phyloP scores from a whole-genome alignment of 2,113 vertebrate genomes.

The Lathamus discolor region DNA sequence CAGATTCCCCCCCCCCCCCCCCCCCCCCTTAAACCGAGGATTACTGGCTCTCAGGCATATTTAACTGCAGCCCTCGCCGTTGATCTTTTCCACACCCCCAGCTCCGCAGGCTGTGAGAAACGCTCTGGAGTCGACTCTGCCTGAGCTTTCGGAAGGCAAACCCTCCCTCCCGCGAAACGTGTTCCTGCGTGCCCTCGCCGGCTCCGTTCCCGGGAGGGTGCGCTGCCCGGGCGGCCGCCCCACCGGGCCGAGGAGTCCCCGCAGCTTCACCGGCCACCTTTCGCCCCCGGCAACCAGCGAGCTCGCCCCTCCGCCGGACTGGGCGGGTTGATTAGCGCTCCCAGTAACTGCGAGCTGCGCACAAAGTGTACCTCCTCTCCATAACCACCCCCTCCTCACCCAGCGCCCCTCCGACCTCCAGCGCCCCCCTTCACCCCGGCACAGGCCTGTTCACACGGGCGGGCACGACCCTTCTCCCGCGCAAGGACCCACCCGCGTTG shows the following conservation, averaged over 20 bases:
- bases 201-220: neutral
- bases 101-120: neutral
- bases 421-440: too few species aligned
- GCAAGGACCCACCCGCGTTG: neutral
- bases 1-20: neutral
- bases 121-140: neutral
- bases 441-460: neutral
- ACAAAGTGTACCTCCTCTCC: neutral
- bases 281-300: neutral
- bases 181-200: neutral
- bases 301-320: neutral
- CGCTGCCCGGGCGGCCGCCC: neutral
- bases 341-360: rapidly evolving
- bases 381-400: neutral
- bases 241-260: neutral
- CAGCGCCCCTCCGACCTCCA: neutral
- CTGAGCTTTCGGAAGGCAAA: neutral
- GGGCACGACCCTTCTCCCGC: neutral
- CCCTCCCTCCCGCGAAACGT: neutral
- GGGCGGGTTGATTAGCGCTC: neutral
- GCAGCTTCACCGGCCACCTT: neutral
- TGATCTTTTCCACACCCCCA: neutral
- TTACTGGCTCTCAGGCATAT: neutral
- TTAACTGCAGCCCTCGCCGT: neutral
- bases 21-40: neutral